These are phyloP conservation scores for Erpobdella octoculata DNA, from an alignment of 2,888 invertebrate genomes.

Conservation along the genomic window DNA sequence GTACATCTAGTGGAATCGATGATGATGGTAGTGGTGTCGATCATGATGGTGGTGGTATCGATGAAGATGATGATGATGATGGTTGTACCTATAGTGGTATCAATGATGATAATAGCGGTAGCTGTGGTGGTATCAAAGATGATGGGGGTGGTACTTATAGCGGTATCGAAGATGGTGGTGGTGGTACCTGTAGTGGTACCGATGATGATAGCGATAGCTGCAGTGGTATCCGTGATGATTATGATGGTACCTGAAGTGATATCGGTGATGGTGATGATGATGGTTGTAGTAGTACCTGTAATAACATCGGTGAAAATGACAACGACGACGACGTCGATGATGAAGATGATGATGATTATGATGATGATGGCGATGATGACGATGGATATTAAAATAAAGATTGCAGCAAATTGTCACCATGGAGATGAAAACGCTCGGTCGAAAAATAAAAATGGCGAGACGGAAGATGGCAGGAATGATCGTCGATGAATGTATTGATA, in stretches of 20 bases:
- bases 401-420: too few relatives aligned
- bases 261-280: too few relatives aligned
- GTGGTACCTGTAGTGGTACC: too few relatives aligned
- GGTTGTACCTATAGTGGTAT: neutral
- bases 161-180: neutral
- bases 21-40: slow-evolving; percentile 22
- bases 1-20: neutral
- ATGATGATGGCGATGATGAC: neutral
- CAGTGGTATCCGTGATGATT: too few relatives aligned
- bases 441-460: neutral
- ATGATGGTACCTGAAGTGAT: too few relatives aligned
- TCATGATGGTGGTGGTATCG: slow-evolving; percentile 14
- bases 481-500: neutral
- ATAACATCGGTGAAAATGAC: neutral
- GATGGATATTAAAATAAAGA: neutral
- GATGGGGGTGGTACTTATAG: neutral
- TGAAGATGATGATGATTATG: neutral
- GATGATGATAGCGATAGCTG: too few relatives aligned
- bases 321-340: neutral
- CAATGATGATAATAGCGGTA: neutral
- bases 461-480: neutral
- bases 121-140: neutral
- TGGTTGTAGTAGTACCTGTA: too few relatives aligned
- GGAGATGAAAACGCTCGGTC: neutral
- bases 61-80: neutral